A percentile compares a stretch with the other conserved stretches of the same genome.
Evolutionary conservation across 2,888 invertebrate genomes (phyloP).

Genomic region (Lysandra coridon): DNA sequence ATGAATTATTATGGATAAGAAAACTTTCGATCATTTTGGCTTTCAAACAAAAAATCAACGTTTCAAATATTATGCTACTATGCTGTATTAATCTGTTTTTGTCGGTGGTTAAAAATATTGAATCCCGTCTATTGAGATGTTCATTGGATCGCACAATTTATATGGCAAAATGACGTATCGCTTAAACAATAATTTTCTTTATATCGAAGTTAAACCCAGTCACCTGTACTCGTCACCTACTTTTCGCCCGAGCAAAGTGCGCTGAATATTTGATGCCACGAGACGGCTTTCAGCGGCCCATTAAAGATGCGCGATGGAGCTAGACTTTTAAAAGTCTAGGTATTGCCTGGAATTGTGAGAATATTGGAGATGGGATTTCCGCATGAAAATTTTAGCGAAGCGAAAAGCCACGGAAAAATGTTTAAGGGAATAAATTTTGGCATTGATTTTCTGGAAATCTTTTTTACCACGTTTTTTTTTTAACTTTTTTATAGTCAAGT

Average conservation of each 20-base stretch:
- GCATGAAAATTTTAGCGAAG: background rate
- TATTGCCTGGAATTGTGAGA: slow-evolving; percentile 20
- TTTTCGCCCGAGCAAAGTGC: slow-evolving; percentile 46
- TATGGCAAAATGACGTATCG: too few relatives aligned
- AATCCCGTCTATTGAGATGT: too few relatives aligned
- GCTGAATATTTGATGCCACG: slow-evolving; percentile 59
- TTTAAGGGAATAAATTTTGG: background rate
- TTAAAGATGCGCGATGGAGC: slow-evolving; percentile 43
- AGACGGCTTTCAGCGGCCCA: slow-evolving; percentile 55
- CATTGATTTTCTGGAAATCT: background rate
- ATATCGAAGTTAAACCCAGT: slow-evolving; percentile 33
- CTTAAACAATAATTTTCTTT: background rate
- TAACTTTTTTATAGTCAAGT: too few relatives aligned
- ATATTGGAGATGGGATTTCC: background rate
- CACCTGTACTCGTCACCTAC: slow-evolving; percentile 46
- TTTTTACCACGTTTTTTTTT: too few relatives aligned
- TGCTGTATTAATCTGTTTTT: too few relatives aligned
- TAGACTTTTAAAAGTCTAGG: slow-evolving; percentile 18
- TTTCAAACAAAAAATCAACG: too few relatives aligned
- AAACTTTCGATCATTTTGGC: too few relatives aligned
- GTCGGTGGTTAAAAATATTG: too few relatives aligned
- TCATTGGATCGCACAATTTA: too few relatives aligned
- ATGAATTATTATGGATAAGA: too few relatives aligned
- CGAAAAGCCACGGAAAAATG: background rate
- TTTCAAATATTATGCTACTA: too few relatives aligned